Percentiles rank a stretch among this genome's conserved stretches.
Evolutionary conservation across 2,797 vertebrate species (phyloP).

Genomic region (Allobates femoralis): DNA sequence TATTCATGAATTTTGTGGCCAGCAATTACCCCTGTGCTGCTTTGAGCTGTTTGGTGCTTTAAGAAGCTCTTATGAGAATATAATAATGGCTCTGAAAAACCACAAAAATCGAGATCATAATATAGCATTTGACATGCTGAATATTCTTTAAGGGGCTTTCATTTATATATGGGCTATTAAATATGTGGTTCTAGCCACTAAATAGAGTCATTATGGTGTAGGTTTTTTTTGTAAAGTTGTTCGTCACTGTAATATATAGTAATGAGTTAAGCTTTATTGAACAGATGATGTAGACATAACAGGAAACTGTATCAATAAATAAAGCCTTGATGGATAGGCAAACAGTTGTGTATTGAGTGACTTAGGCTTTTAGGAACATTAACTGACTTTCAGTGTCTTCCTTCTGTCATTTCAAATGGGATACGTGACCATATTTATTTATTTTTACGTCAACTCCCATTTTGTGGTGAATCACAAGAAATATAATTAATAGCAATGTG

Average conservation of each 20-base stretch:
- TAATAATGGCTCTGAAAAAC: constrained; percentile 49
- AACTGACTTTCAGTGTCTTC: constrained; percentile 20
- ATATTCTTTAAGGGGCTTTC: constrained; percentile 38
- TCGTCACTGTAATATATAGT: constrained; percentile 49
- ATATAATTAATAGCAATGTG: neutral
- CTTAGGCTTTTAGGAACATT: constrained; percentile 49
- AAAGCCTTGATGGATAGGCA: constrained; percentile 48
- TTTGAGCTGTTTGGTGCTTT: constrained; percentile 37
- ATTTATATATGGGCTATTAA: constrained; percentile 32
- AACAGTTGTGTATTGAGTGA: constrained; percentile 49
- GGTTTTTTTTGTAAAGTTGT: constrained; percentile 38
- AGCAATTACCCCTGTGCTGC: constrained; percentile 46
- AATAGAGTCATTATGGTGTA: constrained; percentile 1
- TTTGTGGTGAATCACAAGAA: constrained; percentile 8
- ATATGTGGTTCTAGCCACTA: constrained; percentile 41
- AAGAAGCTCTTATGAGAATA: constrained; percentile 44
- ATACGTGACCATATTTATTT: constrained; percentile 22
- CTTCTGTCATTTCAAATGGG: constrained; percentile 16
- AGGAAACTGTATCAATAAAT: constrained; percentile 56
- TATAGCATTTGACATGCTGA: constrained; percentile 38
- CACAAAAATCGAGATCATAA: constrained; percentile 50
- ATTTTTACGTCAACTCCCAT: neutral
- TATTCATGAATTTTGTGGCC: constrained; percentile 56
- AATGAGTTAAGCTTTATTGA: constrained; percentile 59
- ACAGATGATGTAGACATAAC: constrained; percentile 53